These are phyloP conservation scores for Potorous gilbertii DNA, from an alignment of 2,797 vertebrate genomes.

Conservation along the genomic window DNA sequence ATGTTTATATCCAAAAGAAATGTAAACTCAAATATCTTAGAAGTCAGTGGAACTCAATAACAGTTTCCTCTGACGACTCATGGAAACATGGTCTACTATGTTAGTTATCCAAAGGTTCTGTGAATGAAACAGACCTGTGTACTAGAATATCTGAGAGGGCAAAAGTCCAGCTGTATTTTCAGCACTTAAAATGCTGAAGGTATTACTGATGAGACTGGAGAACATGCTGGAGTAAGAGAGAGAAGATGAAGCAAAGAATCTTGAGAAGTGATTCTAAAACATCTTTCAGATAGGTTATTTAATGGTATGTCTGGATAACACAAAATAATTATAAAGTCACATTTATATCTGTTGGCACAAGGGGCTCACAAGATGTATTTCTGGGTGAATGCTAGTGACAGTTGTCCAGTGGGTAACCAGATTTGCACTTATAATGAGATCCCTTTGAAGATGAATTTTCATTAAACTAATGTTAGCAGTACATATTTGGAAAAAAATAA, in stretches of 20 bases:
- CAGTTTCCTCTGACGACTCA: conserved; percentile 27
- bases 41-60: conserved; percentile 20
- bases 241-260: neutral
- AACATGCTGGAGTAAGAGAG: neutral
- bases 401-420: conserved; percentile 2
- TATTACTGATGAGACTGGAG: too few relatives aligned
- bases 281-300: neutral
- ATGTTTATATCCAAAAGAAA: conserved; percentile 16
- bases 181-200: neutral
- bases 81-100: neutral
- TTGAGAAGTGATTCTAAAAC: neutral
- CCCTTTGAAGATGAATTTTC: neutral
- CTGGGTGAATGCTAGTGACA: neutral
- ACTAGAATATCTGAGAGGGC: neutral
- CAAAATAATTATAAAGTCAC: neutral
- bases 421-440: neutral
- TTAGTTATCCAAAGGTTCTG: conserved; percentile 54
- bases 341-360: neutral
- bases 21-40: conserved; percentile 37
- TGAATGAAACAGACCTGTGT: conserved; percentile 38
- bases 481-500: neutral
- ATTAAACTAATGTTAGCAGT: neutral
- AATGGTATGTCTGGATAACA: neutral
- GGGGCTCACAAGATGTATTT: neutral
- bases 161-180: rapidly evolving